These are phyloP conservation scores for Macrobrachium rosenbergii DNA, from an alignment of 1,140 invertebrate species.

Conservation along the genomic window DNA sequence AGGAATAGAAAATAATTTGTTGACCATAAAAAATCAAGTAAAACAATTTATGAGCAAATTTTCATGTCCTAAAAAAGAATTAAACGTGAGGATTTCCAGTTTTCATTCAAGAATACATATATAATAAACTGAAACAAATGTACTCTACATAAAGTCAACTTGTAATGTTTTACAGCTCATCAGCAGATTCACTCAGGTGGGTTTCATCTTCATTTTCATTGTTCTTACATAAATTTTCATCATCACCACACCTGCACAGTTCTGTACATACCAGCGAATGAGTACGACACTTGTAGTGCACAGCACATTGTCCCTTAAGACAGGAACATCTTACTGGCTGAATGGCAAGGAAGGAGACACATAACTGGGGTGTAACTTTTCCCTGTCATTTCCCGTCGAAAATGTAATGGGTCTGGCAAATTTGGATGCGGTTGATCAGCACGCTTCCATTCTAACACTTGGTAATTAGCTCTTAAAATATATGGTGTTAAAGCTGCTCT, in stretches of 20 bases:
- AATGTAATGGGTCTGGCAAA: not conserved
- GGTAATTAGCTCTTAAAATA: slow-evolving; percentile 11
- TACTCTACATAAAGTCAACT: not conserved
- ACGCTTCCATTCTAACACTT: slow-evolving; percentile 15
- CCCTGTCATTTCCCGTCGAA: slow-evolving; percentile 2
- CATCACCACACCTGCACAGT: not conserved
- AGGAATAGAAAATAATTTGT: too few species aligned
- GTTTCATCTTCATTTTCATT: not conserved
- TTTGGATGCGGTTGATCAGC: slow-evolving; percentile 17
- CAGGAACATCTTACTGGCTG: slow-evolving; percentile 13
- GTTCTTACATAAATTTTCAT: slow-evolving; percentile 17
- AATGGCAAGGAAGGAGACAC: slow-evolving; percentile 15
- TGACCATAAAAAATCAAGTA: too few species aligned
- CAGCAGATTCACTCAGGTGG: too few species aligned
- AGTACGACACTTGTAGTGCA: too few species aligned
- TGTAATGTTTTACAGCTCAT: not conserved
- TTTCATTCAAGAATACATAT: too few species aligned
- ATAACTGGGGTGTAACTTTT: slow-evolving; percentile 5
- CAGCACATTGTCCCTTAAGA: slow-evolving; percentile 13
- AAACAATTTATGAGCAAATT: not conserved
- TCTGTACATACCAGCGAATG: too few species aligned
- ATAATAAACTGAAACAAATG: not conserved
- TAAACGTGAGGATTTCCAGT: too few species aligned
- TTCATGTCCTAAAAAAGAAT: not conserved
- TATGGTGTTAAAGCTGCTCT: slow-evolving; percentile 19